A percentile compares a stretch with the other conserved stretches of the same genome.
phyloP scores from a whole-genome alignment of 2,888 invertebrate species.

The Notodonta ziczac region DNA sequence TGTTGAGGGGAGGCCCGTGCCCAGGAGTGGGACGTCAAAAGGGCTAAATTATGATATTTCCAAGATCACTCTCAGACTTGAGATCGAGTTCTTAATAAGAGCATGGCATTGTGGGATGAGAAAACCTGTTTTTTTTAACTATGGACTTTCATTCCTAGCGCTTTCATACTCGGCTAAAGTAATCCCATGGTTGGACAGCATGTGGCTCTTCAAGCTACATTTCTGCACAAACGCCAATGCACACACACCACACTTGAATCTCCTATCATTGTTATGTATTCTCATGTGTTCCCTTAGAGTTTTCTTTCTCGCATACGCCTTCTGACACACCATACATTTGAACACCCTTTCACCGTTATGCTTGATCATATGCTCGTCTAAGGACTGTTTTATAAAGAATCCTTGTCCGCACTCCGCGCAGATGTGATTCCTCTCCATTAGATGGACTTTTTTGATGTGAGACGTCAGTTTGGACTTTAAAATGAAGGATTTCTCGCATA shows the following conservation, averaged over 20 bases:
- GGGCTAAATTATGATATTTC: no score
- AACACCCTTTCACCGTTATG: conserved; percentile 72
- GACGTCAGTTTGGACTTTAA: conserved; percentile 70
- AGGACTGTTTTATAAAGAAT: conserved; percentile 70
- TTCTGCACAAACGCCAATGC: conserved; percentile 71
- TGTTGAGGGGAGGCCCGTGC: no score
- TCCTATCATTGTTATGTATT: conserved; percentile 74
- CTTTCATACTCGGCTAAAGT: conserved; percentile 64
- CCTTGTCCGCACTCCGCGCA: conserved; percentile 73
- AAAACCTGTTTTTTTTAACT: no score
- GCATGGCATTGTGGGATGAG: no score
- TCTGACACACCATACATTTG: conserved; percentile 66
- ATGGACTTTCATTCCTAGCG: conserved; percentile 17
- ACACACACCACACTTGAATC: conserved; percentile 72
- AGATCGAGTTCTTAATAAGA: no score
- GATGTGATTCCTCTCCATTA: conserved; percentile 74
- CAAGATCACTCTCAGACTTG: no score
- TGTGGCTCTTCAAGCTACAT: conserved; percentile 73
- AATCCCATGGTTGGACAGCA: conserved; percentile 72
- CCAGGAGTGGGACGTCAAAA: no score
- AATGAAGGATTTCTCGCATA: conserved; percentile 72
- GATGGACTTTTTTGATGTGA: conserved; percentile 73
- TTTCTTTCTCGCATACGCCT: conserved; percentile 73
- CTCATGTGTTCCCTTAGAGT: conserved; percentile 73
- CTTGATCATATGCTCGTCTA: conserved; percentile 75